phyloP scores from a whole-genome alignment of 2,113 vertebrate species.

The Dryoscopus gambensis region DNA sequence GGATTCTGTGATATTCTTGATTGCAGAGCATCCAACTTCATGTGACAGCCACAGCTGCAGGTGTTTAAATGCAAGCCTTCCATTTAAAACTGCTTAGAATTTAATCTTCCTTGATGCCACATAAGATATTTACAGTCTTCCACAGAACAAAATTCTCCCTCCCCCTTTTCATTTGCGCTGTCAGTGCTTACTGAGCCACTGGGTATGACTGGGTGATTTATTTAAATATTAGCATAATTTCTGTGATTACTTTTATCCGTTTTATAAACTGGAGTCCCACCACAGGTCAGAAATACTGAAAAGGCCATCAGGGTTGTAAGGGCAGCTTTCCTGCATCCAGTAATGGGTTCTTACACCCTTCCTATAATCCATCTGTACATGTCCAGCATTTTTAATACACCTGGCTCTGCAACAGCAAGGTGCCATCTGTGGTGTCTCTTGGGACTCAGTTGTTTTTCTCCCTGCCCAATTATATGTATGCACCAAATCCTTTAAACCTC shows the following conservation, averaged over 20 bases:
- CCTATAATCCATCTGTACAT: background rate
- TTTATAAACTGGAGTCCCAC: background rate
- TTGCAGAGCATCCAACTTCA: background rate
- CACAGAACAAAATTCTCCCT: background rate
- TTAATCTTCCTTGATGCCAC: background rate
- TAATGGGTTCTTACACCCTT: background rate
- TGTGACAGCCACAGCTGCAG: background rate
- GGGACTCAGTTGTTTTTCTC: constrained; percentile 1
- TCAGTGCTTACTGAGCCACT: background rate
- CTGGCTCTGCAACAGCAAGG: background rate
- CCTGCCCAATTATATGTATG: constrained; percentile 46
- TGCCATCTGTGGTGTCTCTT: background rate
- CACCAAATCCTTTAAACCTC: constrained; percentile 61
- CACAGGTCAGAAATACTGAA: background rate
- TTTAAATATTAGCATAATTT: background rate
- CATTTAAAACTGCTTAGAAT: background rate
- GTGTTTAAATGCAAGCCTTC: background rate
- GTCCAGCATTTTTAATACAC: background rate
- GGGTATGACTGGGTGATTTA: background rate
- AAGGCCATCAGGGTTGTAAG: background rate
- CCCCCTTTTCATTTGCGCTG: background rate
- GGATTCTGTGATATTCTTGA: background rate
- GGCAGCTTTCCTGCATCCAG: background rate
- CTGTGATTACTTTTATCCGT: background rate
- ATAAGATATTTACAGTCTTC: background rate